Base-by-base conservation (phyloP, 2,888 invertebrate species). In the Eupithecia insigniata region DNA sequence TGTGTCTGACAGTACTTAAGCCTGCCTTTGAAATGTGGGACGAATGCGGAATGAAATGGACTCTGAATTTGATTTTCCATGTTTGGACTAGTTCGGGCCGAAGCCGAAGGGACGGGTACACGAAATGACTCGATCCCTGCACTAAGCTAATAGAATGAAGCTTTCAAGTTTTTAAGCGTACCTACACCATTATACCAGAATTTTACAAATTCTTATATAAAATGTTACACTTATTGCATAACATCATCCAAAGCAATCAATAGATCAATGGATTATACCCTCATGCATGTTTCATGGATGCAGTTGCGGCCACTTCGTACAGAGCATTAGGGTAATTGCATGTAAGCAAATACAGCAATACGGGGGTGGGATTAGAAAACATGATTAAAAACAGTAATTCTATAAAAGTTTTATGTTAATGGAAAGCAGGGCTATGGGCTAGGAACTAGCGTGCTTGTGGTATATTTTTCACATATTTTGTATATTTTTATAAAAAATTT, bases 241-340 rank as follows among this genome's bases (percentile, higher is more conserved):
- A n/a, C 39, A 58, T 46, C 69, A 62, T 74, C 71, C 77, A 72
- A 72, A 72, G 62, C 69, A 10, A 71, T 26, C 76, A 76, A 79
- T 78, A 78, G 71, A 79, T 77, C 78, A 76, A 76, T 74, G 71
- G 79, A 78, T 79, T 74, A 67, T 72, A 67, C 66, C 66, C 76
- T 76, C 74, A 78, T 79, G 74, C 73, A 79, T 79, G 70, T 79
- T 76, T 77, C 76, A 78, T 77, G 68, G 36, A 67, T 74, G 74
- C 71, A 73, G 66, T 67, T 51, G 68, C 61, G 58, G 30, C 26
- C 64, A 43, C n/a, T 28, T 51, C 32, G 28, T 67, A 26, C 62
- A 62, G 73, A 77, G 77, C 78, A 77, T 77, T 75, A 77, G 68
- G 67, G 74, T 77, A 78, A 79, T 78, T 79, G 79, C 68, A 70